Evolutionary conservation across 1,140 invertebrate genomes (phyloP).

Genomic region (Nasonia giraulti): DNA sequence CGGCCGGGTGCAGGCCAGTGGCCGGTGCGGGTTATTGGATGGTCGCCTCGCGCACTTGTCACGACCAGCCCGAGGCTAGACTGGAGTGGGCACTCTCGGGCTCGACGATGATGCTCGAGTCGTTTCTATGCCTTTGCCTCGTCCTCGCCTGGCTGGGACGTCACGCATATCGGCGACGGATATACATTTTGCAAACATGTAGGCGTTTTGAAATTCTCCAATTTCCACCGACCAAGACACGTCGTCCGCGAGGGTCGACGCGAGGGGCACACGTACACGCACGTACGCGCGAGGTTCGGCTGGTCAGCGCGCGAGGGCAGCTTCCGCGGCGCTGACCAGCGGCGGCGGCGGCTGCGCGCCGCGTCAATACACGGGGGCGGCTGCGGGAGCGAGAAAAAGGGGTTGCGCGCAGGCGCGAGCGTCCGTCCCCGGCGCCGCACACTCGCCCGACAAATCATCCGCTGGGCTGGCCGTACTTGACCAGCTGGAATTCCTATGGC

Average conservation of each 20-base stretch:
- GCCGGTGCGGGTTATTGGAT: conserved; percentile 71
- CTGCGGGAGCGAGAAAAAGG: conserved; percentile 59
- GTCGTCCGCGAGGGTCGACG: conserved; percentile 49
- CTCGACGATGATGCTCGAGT: background rate
- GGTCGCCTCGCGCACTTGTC: conserved; percentile 69
- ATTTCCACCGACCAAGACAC: background rate
- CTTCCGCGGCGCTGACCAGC: conserved; percentile 63
- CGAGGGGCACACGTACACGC: no score
- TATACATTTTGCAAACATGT: no score
- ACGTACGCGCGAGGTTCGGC: background rate
- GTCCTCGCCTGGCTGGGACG: background rate
- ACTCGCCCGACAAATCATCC: conserved; percentile 56
- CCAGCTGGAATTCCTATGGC: no score
- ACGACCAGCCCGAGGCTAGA: conserved; percentile 50
- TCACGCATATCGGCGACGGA: no score
- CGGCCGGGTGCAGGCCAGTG: conserved; percentile 57
- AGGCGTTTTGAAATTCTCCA: no score
- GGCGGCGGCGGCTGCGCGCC: conserved; percentile 38
- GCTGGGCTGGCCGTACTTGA: no score
- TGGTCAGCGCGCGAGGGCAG: conserved; percentile 1
- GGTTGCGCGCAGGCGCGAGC: conserved; percentile 67
- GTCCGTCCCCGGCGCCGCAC: conserved; percentile 4
- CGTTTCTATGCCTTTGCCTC: background rate
- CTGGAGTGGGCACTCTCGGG: background rate
- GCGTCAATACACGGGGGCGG: conserved; percentile 70